These are phyloP conservation scores for Batillaria attramentaria DNA, from an alignment of 1,140 invertebrate species.

Conservation along the genomic window DNA sequence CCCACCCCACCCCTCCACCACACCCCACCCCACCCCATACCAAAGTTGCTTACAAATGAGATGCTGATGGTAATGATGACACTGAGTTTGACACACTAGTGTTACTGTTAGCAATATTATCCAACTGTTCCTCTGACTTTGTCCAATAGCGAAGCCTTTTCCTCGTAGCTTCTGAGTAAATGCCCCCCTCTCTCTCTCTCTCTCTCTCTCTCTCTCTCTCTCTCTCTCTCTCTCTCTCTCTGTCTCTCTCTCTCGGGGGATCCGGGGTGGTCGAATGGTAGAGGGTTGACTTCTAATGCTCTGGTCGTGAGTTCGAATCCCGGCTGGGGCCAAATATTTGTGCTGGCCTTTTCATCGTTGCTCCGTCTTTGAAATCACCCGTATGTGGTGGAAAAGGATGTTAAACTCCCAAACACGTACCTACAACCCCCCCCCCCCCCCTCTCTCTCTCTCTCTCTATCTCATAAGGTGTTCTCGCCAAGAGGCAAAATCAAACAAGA, in stretches of 20 bases:
- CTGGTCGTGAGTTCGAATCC: too few species aligned
- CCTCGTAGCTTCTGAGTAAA: neutral
- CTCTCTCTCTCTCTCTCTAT: conserved; percentile 3
- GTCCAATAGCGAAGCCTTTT: neutral
- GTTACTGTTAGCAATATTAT: neutral
- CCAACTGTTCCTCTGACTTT: neutral
- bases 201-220: conserved; percentile 19
- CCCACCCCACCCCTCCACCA: too few species aligned
- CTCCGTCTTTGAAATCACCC: too few species aligned
- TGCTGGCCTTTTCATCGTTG: too few species aligned
- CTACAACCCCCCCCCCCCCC: neutral
- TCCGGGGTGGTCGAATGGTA: too few species aligned
- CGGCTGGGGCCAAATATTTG: too few species aligned
- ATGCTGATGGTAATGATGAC: neutral
- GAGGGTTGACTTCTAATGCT: too few species aligned
- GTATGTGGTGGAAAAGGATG: too few species aligned
- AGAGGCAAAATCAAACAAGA: neutral
- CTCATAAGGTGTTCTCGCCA: neutral
- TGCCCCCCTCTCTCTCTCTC: conserved; percentile 22
- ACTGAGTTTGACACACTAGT: neutral
- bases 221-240: conserved; percentile 17
- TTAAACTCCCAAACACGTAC: too few species aligned
- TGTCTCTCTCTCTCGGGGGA: conserved; percentile 17
- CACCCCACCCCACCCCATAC: neutral
- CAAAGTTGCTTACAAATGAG: neutral